Evolutionary conservation across 2,797 vertebrate species (phyloP).

Genomic region (Pithecia hirsuta): DNA sequence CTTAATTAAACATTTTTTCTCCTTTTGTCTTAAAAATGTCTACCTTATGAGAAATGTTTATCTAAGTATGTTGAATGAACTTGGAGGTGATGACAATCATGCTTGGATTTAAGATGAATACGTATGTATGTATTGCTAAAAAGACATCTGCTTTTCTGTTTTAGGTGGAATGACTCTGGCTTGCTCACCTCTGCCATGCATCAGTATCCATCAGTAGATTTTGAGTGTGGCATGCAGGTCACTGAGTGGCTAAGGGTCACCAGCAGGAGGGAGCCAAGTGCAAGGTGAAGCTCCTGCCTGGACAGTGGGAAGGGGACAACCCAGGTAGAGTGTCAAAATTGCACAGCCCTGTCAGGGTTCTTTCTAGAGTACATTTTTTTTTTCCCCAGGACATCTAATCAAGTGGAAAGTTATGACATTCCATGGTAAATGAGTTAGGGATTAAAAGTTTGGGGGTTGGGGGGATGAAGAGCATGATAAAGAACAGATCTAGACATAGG

Average conservation of each 20-base stretch:
- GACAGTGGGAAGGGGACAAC: background rate
- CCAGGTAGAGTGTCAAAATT: no score
- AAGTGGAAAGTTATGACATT: background rate
- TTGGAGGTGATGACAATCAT: background rate
- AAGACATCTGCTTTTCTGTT: background rate
- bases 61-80: background rate
- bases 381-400: no score
- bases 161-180: background rate
- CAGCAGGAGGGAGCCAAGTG: background rate
- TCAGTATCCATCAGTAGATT: background rate
- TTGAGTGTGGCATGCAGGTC: background rate
- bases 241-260: background rate
- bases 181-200: background rate
- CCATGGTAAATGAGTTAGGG: background rate
- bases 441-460: background rate
- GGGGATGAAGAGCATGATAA: background rate
- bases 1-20: background rate
- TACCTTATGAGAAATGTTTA: background rate
- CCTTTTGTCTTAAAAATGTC: background rate
- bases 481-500: no score
- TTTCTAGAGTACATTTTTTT: background rate
- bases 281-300: accelerated
- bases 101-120: background rate
- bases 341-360: background rate
- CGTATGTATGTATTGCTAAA: background rate